Evolutionary conservation across 2,888 invertebrate genomes (phyloP).

Genomic region (Protonemura montana): DNA sequence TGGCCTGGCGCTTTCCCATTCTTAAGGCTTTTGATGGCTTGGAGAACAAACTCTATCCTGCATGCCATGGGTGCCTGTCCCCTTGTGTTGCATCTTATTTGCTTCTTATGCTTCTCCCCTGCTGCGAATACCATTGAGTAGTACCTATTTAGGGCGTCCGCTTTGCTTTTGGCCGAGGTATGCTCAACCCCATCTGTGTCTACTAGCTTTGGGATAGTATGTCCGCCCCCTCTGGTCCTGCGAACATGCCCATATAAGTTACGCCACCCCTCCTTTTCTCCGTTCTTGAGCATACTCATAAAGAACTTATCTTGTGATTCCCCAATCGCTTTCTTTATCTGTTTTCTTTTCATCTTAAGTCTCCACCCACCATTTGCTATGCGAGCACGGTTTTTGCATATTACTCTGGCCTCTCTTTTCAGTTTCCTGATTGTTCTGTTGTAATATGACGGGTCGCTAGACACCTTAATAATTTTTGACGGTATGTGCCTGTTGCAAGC

Average conservation of each 20-base stretch:
- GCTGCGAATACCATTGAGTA: conserved; percentile 18
- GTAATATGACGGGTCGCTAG: background rate
- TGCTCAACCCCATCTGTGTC: background rate
- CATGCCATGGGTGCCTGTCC: conserved; percentile 8
- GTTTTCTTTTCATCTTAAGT: conserved; percentile 3
- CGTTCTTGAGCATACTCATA: background rate
- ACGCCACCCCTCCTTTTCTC: conserved; percentile 3
- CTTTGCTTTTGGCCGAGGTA: conserved; percentile 57
- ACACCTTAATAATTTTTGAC: too few relatives aligned
- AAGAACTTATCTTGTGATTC: background rate
- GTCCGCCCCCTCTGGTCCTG: conserved; percentile 5
- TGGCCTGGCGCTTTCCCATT: conserved; percentile 10
- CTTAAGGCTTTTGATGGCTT: background rate
- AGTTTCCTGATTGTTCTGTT: conserved; percentile 20
- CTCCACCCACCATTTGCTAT: background rate
- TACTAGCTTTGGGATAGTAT: background rate
- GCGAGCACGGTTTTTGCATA: background rate
- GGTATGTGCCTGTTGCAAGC: too few relatives aligned
- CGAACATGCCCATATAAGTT: conserved; percentile 16
- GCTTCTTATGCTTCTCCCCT: background rate
- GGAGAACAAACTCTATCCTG: background rate
- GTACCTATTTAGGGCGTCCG: background rate
- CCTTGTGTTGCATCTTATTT: background rate
- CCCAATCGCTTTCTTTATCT: background rate
- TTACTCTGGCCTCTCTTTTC: conserved; percentile 20